phyloP scores from a whole-genome alignment of 2,797 vertebrate species.

The Poliocrania exsul region DNA sequence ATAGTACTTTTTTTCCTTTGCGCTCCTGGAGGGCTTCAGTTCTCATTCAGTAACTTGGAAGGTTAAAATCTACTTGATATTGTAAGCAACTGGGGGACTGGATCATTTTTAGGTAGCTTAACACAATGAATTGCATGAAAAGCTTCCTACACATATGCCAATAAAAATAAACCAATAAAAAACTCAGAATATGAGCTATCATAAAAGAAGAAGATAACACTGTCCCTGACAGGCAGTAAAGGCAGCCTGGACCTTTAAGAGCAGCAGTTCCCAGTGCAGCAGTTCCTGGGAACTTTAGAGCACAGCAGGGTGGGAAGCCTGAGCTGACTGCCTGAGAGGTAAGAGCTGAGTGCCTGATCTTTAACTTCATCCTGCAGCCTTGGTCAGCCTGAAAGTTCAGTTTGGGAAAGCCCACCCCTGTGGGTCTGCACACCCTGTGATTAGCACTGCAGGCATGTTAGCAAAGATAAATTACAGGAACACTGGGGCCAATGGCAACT shows the following conservation, averaged over 20 bases:
- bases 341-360: not conserved
- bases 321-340: not conserved
- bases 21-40: not conserved
- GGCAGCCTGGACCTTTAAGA: slow-evolving; percentile 51
- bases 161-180: not conserved
- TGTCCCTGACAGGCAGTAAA: not conserved
- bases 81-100: not conserved
- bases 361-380: not conserved
- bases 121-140: not conserved
- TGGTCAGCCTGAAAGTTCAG: not conserved
- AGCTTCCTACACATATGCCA: not conserved
- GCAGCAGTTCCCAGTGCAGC: not conserved
- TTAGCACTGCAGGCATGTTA: not conserved
- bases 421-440: fast-evolving
- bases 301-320: not conserved
- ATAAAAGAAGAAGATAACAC: not conserved
- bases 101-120: not conserved
- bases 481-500: fast-evolving
- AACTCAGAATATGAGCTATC: not conserved
- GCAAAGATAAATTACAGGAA: not conserved
- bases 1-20: not conserved
- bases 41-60: fast-evolving
- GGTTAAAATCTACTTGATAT: not conserved
- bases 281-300: not conserved
- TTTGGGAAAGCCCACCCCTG: not conserved